Evolutionary conservation across 2,113 vertebrate genomes (phyloP), one percentile per base, ranked within the genome.

Genomic region (Marcusenius ussheri): DNA sequence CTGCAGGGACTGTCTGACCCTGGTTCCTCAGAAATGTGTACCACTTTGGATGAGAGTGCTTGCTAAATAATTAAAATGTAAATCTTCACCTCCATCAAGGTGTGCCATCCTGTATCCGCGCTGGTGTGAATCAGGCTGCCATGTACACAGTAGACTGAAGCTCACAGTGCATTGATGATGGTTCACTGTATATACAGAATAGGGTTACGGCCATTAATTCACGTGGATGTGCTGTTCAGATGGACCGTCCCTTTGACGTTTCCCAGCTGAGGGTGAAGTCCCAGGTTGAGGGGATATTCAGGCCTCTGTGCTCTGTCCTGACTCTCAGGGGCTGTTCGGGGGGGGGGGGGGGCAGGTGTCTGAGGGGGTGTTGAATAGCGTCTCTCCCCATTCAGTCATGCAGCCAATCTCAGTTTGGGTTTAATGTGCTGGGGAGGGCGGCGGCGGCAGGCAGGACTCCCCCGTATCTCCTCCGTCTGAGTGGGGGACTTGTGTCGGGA

Each of bases 201-300:
- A 21, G 3, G 56, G 8, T 58, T 3, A 3, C 21, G 2, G 56
- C 21, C 56, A 58, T 7, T 58, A 58, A 62, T n/a, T n/a, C 2
- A n/a, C 24, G 1, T n/a, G 56, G 56, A 5, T n/a, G 21, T 62
- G 56, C 56, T 62, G 24, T 11, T 27, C 62, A 70, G 27, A 62
- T 3, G 58, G 7, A 66, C 62, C 10, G 0, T 70, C 10, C 27
- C 27, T 27, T 27, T 31, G n/a, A 13, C n/a, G 9, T 27, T 27
- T n/a, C 24, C 62, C 62, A 11, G 62, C 85, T 56, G 88, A 92
- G 93, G 45, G 89, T 94, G 91, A 84, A 92, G 90, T 49, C 24
- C 62, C 58, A 90, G 94, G 93, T 95, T 92, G 90, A 93, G 93
- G 92, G 90, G 53, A 93, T 91, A 94, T 93, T 93, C 92, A 91